phyloP scores from a whole-genome alignment of 2,113 vertebrate species.

The Turnix velox region DNA sequence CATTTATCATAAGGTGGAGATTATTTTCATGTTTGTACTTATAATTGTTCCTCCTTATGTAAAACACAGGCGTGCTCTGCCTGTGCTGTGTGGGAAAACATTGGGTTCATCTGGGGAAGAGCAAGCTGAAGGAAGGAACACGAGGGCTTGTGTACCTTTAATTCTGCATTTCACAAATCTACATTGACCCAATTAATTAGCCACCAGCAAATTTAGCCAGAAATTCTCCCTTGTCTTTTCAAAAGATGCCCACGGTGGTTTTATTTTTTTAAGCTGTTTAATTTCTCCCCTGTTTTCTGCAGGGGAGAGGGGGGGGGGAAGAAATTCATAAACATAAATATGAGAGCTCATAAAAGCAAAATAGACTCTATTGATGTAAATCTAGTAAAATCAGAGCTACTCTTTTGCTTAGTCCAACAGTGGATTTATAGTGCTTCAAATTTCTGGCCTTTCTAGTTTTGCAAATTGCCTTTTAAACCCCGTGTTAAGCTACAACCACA shows the following conservation, averaged over 20 bases:
- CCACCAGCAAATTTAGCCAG: background rate
- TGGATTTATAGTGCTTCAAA: background rate
- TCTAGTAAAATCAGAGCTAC: background rate
- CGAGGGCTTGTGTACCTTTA: background rate
- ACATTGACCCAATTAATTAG: background rate
- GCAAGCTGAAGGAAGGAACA: background rate
- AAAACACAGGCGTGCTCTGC: background rate
- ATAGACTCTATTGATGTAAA: background rate
- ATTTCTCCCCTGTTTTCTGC: background rate
- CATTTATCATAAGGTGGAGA: constrained; percentile 17
- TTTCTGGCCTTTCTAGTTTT: background rate
- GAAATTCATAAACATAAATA: background rate
- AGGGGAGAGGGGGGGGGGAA: background rate
- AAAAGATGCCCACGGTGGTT: background rate
- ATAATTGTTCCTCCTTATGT: constrained; percentile 39
- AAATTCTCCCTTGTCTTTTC: constrained; percentile 18
- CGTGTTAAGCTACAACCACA: background rate
- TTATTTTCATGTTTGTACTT: constrained; percentile 44
- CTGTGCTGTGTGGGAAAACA: background rate
- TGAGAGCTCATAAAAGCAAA: background rate
- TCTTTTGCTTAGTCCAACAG: background rate
- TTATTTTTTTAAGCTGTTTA: background rate
- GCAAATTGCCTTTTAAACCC: background rate
- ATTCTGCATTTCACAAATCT: constrained; percentile 30
- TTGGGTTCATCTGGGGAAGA: background rate